Percentiles rank a stretch among this genome's conserved stretches.
phyloP scores from a whole-genome alignment of 2,888 invertebrate species.

The Synergus laeviventris region DNA sequence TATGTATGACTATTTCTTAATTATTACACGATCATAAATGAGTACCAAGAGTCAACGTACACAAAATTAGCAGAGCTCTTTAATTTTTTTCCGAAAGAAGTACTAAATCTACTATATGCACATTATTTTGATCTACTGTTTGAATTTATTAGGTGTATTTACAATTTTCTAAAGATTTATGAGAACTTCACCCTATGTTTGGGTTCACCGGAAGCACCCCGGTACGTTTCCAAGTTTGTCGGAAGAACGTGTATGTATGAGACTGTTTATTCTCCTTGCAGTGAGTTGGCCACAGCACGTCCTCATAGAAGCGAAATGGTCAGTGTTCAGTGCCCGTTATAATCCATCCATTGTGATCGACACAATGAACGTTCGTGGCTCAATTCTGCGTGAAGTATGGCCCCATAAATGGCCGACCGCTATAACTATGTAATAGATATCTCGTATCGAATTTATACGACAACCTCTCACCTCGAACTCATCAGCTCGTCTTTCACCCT shows the following conservation, averaged over 20 bases:
- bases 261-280: conserved; percentile 29
- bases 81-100: not conserved
- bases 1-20: too few species aligned
- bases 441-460: conserved; percentile 56
- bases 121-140: not conserved
- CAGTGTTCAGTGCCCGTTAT: conserved; percentile 66
- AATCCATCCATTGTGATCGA: conserved; percentile 68
- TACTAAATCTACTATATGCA: not conserved
- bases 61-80: too few species aligned
- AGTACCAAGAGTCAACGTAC: too few species aligned
- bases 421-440: conserved; percentile 62
- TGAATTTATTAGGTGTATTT: not conserved
- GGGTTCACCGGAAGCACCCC: conserved; percentile 20
- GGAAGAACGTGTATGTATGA: conserved; percentile 21
- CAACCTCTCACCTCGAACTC: conserved; percentile 47
- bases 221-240: conserved; percentile 9
- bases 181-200: not conserved
- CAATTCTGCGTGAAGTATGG: conserved; percentile 67
- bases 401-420: conserved; percentile 62
- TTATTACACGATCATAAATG: too few species aligned
- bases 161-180: conserved; percentile 24
- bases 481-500: conserved; percentile 11
- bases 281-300: conserved; percentile 33
- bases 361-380: conserved; percentile 66
- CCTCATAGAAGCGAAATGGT: conserved; percentile 44